These are phyloP conservation scores for Sebastes elongatus DNA, from an alignment of 2,797 vertebrate species.

Conservation along the genomic window DNA sequence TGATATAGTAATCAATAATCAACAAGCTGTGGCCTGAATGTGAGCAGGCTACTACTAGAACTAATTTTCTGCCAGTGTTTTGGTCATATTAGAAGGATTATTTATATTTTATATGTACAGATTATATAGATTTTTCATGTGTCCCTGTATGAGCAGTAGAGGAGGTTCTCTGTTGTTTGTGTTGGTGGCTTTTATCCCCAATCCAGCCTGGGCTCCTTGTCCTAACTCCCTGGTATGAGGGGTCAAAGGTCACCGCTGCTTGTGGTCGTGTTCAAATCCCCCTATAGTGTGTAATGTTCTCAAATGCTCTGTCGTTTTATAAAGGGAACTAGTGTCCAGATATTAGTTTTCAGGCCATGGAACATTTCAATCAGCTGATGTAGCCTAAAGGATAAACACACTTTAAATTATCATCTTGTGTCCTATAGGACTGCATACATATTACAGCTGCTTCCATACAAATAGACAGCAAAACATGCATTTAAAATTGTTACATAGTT, in stretches of 20 bases:
- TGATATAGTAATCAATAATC: conserved; percentile 52
- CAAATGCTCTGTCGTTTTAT: conserved; percentile 53
- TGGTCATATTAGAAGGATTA: too few species aligned
- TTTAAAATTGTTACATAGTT: neutral
- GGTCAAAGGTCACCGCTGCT: conserved; percentile 78
- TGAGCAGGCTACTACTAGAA: neutral
- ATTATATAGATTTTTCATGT: neutral
- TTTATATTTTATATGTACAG: neutral
- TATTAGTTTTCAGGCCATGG: conserved; percentile 33
- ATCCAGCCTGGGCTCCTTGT: conserved; percentile 43
- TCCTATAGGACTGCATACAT: neutral
- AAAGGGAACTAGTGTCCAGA: conserved; percentile 40
- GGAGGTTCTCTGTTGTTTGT: neutral
- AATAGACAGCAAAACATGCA: neutral
- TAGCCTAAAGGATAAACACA: neutral
- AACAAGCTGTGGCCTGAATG: conserved; percentile 41
- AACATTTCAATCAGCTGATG: conserved; percentile 44
- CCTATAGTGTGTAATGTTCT: conserved; percentile 67
- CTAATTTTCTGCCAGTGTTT: neutral
- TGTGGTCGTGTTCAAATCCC: conserved; percentile 75
- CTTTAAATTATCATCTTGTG: neutral
- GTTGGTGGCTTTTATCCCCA: conserved; percentile 52
- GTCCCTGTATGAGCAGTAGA: neutral
- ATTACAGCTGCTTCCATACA: neutral
- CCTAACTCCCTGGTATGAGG: conserved; percentile 77